phyloP scores from a whole-genome alignment of 1,140 invertebrate genomes.

The Drosophila asahinai region DNA sequence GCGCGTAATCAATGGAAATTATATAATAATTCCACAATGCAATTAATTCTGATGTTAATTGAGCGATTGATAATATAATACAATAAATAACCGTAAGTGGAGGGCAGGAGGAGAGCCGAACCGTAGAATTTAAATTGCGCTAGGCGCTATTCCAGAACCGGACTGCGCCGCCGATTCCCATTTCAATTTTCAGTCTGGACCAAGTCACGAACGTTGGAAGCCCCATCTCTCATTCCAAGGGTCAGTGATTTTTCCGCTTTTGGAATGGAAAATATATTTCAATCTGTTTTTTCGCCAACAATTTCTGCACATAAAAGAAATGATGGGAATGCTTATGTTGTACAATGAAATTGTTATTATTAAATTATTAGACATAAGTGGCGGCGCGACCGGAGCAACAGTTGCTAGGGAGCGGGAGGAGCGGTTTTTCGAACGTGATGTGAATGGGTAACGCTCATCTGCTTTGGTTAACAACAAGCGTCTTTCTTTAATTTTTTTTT shows the following conservation, averaged over 20 bases:
- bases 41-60: conserved; percentile 52
- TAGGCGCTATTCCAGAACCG: conserved; percentile 46
- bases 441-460: conserved; percentile 52
- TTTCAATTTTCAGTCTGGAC: conserved; percentile 28
- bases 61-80: conserved; percentile 55
- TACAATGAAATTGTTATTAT: conserved; percentile 59
- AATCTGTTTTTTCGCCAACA: conserved; percentile 11
- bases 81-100: conserved; percentile 31
- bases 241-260: conserved; percentile 5
- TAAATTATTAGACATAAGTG: conserved; percentile 58
- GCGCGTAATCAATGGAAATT: conserved; percentile 44
- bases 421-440: conserved; percentile 36
- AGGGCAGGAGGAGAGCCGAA: background rate
- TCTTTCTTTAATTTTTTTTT: conserved; percentile 10
- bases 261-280: conserved; percentile 39
- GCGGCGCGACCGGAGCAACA: conserved; percentile 12
- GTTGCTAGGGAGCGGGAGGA: conserved; percentile 4
- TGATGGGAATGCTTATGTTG: conserved; percentile 54
- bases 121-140: conserved; percentile 47
- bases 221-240: conserved; percentile 7
- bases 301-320: conserved; percentile 54
- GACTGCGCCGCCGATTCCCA: conserved; percentile 14
- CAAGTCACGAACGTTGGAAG: conserved; percentile 40
- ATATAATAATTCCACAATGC: conserved; percentile 37
- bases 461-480: conserved; percentile 43